These are phyloP conservation scores for Calliscelio sp. DNA, from an alignment of 2,888 invertebrate species.

Conservation along the genomic window DNA sequence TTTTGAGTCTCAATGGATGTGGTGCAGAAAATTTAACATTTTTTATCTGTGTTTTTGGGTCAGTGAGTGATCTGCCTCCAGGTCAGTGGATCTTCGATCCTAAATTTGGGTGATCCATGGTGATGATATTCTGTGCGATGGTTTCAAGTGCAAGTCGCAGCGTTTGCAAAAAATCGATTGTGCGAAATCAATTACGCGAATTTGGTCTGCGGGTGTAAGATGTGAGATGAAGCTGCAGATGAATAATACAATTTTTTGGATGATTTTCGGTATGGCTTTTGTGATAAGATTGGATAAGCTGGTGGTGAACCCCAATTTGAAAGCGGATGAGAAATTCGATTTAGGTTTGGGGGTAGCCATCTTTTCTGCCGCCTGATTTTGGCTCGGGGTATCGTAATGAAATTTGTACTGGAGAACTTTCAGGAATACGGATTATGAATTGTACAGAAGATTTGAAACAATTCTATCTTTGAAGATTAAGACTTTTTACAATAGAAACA, in stretches of 20 bases:
- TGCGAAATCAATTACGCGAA: conserved; percentile 39
- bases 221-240: too few relatives aligned
- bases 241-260: not conserved
- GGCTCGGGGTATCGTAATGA: conserved; percentile 1
- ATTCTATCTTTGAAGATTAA: too few relatives aligned
- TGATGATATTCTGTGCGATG: conserved; percentile 41
- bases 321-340: not conserved
- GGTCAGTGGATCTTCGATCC: not conserved
- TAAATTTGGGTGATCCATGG: not conserved
- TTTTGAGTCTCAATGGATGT: too few relatives aligned
- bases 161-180: conserved; percentile 64
- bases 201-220: conserved; percentile 1
- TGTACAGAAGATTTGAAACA: too few relatives aligned
- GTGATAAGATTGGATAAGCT: not conserved
- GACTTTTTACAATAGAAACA: too few relatives aligned
- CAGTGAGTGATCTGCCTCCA: not conserved
- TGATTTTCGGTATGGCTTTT: not conserved
- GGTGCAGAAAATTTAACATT: too few relatives aligned
- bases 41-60: not conserved
- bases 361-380: conserved; percentile 16
- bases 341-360: conserved; percentile 36
- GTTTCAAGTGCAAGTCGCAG: conserved; percentile 56
- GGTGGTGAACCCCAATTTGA: not conserved
- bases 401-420: too few relatives aligned
- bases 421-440: too few relatives aligned